Evolutionary conservation across 23 tunicate genomes (phyloP).

Genomic region (Halocynthia roretzi): DNA sequence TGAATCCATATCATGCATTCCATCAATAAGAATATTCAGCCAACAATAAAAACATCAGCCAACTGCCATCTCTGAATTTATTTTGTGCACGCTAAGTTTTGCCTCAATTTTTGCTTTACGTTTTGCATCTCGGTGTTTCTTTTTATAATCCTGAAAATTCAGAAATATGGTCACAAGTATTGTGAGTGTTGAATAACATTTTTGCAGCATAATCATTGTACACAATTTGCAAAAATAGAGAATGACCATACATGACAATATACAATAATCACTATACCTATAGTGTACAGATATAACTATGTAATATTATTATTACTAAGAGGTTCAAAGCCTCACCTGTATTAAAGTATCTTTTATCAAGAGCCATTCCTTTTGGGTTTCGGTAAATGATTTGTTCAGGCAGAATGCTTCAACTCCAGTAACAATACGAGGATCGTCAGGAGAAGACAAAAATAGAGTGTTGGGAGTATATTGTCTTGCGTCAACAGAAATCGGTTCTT

Average conservation of each 20-base stretch:
- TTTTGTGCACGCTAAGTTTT: background rate
- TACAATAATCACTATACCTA: too few relatives aligned
- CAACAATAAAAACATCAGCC: too few relatives aligned
- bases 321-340: background rate
- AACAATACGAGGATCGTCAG: background rate
- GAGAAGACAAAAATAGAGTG: conserved; percentile 1
- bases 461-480: background rate
- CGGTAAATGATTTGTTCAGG: background rate
- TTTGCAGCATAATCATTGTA: background rate
- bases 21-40: too few relatives aligned
- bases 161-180: too few relatives aligned
- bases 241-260: too few relatives aligned
- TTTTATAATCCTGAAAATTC: conserved; percentile 5
- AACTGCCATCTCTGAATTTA: background rate
- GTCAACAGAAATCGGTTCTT: too few relatives aligned
- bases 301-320: background rate
- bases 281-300: background rate
- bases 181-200: background rate
- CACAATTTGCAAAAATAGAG: background rate
- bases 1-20: too few relatives aligned
- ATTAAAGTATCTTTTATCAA: background rate
- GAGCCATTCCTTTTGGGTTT: background rate
- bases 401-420: conserved; percentile 1
- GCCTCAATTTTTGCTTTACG: conserved; percentile 8
- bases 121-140: conserved; percentile 12